These are phyloP conservation scores for Uromys caudimaculatus DNA, from an alignment of 2,797 vertebrate genomes.

Conservation along the genomic window DNA sequence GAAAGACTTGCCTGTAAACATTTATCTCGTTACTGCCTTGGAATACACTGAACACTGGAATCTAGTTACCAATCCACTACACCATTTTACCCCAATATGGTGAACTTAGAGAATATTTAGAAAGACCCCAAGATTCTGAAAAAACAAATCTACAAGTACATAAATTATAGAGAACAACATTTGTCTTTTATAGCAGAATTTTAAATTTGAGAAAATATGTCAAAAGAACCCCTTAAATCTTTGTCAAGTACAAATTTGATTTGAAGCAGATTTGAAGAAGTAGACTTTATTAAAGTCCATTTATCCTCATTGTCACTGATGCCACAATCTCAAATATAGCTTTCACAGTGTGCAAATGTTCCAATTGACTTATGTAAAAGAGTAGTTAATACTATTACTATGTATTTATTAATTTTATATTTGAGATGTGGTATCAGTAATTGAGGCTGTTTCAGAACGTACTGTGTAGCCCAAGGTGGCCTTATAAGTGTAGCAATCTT, in stretches of 20 bases:
- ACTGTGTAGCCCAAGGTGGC: not conserved
- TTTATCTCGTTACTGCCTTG: not conserved
- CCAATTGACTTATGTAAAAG: conserved; percentile 26
- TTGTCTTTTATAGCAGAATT: conserved; percentile 2
- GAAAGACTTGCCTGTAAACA: not conserved
- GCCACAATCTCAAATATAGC: not conserved
- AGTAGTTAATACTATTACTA: not conserved
- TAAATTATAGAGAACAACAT: not conserved
- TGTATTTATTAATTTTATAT: not conserved
- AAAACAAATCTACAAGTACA: not conserved
- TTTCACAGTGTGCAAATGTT: conserved; percentile 12
- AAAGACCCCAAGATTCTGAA: conserved; percentile 42
- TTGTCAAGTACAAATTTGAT: conserved; percentile 8
- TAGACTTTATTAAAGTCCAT: not conserved
- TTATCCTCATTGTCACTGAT: not conserved
- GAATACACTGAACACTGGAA: not conserved
- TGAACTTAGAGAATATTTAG: conserved; percentile 9
- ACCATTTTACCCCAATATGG: not conserved
- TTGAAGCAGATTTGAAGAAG: conserved; percentile 26
- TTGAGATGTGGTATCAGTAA: not conserved
- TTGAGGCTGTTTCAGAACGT: not conserved
- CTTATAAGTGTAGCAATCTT: not conserved
- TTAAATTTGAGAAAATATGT: conserved; percentile 35
- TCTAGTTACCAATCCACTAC: not conserved
- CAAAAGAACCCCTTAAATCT: conserved; percentile 18